Base-by-base conservation (phyloP, 2,797 vertebrate species). In the Sebastes reedi region DNA sequence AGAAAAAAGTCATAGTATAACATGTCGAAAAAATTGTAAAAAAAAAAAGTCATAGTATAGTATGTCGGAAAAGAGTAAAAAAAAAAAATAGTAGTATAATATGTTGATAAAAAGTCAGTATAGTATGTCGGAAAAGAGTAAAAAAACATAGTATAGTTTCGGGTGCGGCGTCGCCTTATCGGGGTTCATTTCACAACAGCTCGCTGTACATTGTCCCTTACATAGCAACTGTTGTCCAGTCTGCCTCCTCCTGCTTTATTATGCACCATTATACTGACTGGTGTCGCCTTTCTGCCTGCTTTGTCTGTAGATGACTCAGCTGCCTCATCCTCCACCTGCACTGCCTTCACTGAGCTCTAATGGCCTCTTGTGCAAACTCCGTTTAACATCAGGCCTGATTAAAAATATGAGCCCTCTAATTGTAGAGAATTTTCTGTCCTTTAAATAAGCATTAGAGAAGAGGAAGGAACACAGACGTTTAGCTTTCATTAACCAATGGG, bases 221-320 rank as follows among this genome's bases (percentile, higher is more conserved):
- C 36, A 39, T 13, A 39, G 36, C 36, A 39, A 14, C 36, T 56
- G 46, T 34, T 10, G 64, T 58, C 34, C 46, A 16, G 67, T 56
- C 72, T 29, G 34, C 34, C 34, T 36, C 34, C 34, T 13, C 64
- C 74, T 55, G 62, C 50, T 39, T 72, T 34, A 62, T 52, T 25
- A 46, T 52, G 54, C 64, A 18, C 67, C 72, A 67, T 72, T 2
- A 4, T 5, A 5, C 46, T 61, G 81, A 83, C 61, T 67, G 78
- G 79, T 85, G 78, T 91, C 66, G 34, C 72, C 56, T 85, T 86
- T 62, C 87, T 67, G 30, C 60, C 27, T 68, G 58, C 39, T 54
- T 14, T 12, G 72, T 59, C 46, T 50, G 67, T 36, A 73, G 67
- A 86, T 92, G 92, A 92, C 68, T 92, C 91, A 65, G 83, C 67